Evolutionary conservation across 2,888 invertebrate species (phyloP).

Genomic region (Callyntrura sp.): DNA sequence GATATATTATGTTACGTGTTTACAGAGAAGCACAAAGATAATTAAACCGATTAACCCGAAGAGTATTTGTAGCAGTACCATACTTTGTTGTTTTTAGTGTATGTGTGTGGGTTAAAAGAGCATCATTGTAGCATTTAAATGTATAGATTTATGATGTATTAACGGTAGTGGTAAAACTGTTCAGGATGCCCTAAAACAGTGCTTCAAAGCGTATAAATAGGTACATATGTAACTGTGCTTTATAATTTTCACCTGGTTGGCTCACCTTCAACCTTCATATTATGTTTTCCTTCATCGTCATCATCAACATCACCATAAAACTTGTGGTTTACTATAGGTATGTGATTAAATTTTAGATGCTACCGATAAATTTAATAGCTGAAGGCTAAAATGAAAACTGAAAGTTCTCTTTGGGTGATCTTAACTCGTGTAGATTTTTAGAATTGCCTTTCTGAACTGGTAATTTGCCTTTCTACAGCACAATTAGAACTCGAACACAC

Average conservation of each 20-base stretch:
- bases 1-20: no score
- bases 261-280: constrained; percentile 42
- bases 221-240: neutral
- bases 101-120: no score
- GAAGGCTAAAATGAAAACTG: constrained; percentile 15
- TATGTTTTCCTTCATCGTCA: neutral
- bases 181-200: no score
- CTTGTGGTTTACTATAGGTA: neutral
- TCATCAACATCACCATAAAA: neutral
- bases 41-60: no score
- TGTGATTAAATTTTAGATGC: neutral
- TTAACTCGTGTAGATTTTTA: neutral
- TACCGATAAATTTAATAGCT: constrained; percentile 18
- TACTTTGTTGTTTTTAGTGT: no score
- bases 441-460: neutral
- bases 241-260: constrained; percentile 40
- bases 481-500: no score
- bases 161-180: no score
- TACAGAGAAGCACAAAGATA: no score
- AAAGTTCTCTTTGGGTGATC: constrained; percentile 45
- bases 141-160: no score
- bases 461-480: neutral
- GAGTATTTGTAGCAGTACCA: no score
- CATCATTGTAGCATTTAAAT: no score
- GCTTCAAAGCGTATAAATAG: no score